Evolutionary conservation across 1,140 invertebrate species (phyloP).

Genomic region (Onthophagus taurus): DNA sequence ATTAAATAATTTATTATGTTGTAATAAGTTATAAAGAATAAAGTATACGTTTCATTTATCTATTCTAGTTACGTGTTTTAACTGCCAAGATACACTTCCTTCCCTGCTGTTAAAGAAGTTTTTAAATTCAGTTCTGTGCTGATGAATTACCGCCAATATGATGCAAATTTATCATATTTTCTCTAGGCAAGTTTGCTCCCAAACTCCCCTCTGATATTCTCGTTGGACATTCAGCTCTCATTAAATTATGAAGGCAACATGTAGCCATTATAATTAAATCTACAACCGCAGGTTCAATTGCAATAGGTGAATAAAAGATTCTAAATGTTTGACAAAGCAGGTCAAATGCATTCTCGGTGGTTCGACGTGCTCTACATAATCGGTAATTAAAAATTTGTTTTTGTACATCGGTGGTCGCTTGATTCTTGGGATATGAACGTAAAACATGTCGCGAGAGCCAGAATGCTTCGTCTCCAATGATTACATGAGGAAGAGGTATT

Average conservation of each 20-base stretch:
- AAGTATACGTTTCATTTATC: too few species aligned
- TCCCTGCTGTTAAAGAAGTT: too few species aligned
- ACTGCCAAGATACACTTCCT: too few species aligned
- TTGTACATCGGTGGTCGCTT: background rate
- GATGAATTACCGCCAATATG: too few species aligned
- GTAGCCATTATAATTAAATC: slow-evolving; percentile 6
- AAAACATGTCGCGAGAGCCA: slow-evolving; percentile 24
- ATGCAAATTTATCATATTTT: too few species aligned
- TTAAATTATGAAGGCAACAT: slow-evolving; percentile 7
- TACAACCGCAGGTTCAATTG: slow-evolving; percentile 21
- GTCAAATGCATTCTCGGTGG: slow-evolving; percentile 38
- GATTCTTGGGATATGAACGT: slow-evolving; percentile 19
- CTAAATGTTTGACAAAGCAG: slow-evolving; percentile 31
- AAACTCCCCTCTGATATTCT: too few species aligned
- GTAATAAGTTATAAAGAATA: too few species aligned
- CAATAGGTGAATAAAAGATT: slow-evolving; percentile 30
- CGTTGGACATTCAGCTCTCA: too few species aligned
- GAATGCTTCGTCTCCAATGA: slow-evolving; percentile 29
- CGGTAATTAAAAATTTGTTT: slow-evolving; percentile 42
- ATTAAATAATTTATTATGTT: too few species aligned
- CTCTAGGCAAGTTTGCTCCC: too few species aligned
- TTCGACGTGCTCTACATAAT: slow-evolving; percentile 31
- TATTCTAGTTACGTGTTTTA: too few species aligned
- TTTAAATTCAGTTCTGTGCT: too few species aligned
- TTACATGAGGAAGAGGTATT: slow-evolving; percentile 22